Base-by-base conservation (phyloP, 1,140 invertebrate genomes). In the Cyphomyrmex costatus region DNA sequence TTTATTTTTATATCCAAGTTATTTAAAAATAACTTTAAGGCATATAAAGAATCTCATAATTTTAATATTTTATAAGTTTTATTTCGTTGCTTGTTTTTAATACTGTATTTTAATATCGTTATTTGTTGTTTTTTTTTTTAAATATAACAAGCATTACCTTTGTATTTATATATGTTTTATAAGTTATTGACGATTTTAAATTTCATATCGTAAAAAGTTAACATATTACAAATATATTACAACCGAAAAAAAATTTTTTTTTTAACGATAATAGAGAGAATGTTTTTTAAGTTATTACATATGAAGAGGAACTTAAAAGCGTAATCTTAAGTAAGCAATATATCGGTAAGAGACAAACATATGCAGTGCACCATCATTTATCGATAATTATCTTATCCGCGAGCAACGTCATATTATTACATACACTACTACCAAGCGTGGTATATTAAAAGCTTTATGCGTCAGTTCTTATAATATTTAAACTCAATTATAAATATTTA, bases 351-450 rank as follows among this genome's bases (percentile, higher is more conserved):
- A 42, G 21, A 5, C 19, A 63, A 63, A 77, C 16, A 19, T 51
- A 27, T 46, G 21, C 36, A 46, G 27, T 24, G 21, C n/a, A 49
- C 21, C 53, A 66, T 51, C 42, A 63, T 19, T 66, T 36, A 51
- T 79, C 61, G 56, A 42, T 8, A 12, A 33, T 61, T 86, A 71
- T 83, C 82, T 78, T 78, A 78, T 85, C 76, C 6, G 27, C 6
- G 27, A 16, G n/a, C 3, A 14, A 5, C 14, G 30, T 58, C 4
- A 6, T 74, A 74, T 8, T 19, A 36, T 74, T 21, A 21, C 16
- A 60, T 60, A 19, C 19, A 30, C n/a, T 10, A 58, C 36, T 58
- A 51, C 53, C 30, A 58, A 74, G 6, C 14, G 12, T 14, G n/a
- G 16, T 60, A 68, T 68, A 56, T 66, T n/a, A 21, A 7, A n/a